phyloP scores from a whole-genome alignment of 1,140 invertebrate genomes.

The Rhagoletis pomonella region DNA sequence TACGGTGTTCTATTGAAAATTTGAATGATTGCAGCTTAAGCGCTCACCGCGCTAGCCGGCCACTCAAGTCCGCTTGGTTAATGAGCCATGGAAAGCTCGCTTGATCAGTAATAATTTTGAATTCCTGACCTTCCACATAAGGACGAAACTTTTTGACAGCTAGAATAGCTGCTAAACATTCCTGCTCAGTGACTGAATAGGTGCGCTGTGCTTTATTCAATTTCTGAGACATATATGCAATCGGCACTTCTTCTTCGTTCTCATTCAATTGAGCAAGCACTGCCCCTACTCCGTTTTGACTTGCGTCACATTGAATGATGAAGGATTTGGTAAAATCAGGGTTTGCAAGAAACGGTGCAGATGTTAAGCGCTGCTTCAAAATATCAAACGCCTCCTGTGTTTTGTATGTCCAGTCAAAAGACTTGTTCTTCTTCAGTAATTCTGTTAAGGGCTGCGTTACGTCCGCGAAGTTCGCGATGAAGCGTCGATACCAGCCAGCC shows the following conservation, averaged over 20 bases:
- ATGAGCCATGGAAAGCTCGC: too few relatives aligned
- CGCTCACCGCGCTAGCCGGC: background rate
- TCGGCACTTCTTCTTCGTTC: too few relatives aligned
- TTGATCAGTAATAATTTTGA: too few relatives aligned
- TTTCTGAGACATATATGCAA: too few relatives aligned
- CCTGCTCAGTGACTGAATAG: background rate
- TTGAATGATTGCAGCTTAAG: background rate
- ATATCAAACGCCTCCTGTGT: too few relatives aligned
- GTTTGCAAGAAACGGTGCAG: background rate
- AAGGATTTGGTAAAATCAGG: background rate
- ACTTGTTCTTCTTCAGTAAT: too few relatives aligned
- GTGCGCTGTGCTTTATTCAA: too few relatives aligned
- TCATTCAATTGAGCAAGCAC: background rate
- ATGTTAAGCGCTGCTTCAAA: background rate
- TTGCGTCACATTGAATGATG: too few relatives aligned
- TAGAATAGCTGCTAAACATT: too few relatives aligned
- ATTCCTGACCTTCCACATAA: background rate
- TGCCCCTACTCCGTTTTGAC: conserved; percentile 17
- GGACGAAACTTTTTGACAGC: background rate
- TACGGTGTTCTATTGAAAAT: conserved; percentile 5
- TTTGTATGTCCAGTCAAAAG: too few relatives aligned
- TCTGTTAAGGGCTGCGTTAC: too few relatives aligned
- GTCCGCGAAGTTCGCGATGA: too few relatives aligned
- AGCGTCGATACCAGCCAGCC: background rate
- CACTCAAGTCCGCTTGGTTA: background rate